Conservation (phyloP, 2,113 vertebrate species). For the Cinclus mexicanus region DNA sequence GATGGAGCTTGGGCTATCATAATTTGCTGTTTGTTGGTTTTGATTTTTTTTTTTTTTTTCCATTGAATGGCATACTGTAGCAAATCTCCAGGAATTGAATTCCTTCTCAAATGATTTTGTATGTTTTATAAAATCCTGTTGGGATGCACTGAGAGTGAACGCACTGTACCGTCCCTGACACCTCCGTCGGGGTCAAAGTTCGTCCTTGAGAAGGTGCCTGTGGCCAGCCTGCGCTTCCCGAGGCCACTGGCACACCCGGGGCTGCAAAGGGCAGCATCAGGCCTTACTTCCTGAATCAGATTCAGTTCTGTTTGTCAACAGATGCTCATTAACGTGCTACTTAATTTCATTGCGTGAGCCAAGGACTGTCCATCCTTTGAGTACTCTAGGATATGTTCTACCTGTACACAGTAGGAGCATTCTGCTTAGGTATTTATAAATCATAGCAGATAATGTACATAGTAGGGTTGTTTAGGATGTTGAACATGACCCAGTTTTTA, state of each 20-base stretch:
- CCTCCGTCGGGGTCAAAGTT: neutral
- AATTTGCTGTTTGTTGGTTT: neutral
- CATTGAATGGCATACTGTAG: slow-evolving; percentile 46
- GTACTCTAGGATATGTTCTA: slow-evolving; percentile 22
- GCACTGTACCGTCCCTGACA: slow-evolving; percentile 16
- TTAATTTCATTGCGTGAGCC: neutral
- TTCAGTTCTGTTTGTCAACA: slow-evolving; percentile 61
- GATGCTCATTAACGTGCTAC: slow-evolving; percentile 45
- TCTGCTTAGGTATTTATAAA: slow-evolving; percentile 55
- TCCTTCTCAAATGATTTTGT: slow-evolving; percentile 51
- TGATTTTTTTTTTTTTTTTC: neutral
- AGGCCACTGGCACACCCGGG: neutral
- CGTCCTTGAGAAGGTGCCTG: neutral
- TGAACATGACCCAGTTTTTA: neutral
- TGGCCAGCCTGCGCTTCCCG: neutral
- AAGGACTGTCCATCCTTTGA: slow-evolving; percentile 42
- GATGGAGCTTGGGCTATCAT: neutral
- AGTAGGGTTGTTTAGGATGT: slow-evolving; percentile 40
- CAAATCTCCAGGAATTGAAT: slow-evolving; percentile 18
- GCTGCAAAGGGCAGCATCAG: slow-evolving; percentile 64
- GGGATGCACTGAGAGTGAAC: slow-evolving; percentile 65
- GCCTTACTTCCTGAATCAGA: slow-evolving; percentile 74
- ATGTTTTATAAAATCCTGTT: slow-evolving; percentile 41
- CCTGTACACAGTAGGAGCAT: slow-evolving; percentile 23
- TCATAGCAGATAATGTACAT: slow-evolving; percentile 30